Conservation (phyloP, 2,113 vertebrate genomes). For the Ptychochromis oligacanthus region DNA sequence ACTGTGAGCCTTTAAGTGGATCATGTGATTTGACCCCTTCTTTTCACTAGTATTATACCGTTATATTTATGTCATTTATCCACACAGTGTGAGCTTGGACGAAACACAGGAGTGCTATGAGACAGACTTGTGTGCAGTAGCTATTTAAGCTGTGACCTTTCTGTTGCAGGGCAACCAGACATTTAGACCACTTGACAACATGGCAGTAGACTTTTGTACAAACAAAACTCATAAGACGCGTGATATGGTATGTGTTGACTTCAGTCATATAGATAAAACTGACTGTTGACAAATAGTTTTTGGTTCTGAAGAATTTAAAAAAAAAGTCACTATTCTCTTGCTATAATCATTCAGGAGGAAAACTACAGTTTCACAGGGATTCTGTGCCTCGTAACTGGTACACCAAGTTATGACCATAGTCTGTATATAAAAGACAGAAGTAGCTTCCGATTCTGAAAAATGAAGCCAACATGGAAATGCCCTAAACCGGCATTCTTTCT, state of each 20-base stretch:
- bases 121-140: neutral
- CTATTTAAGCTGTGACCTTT: constrained; percentile 20
- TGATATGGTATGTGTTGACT: neutral
- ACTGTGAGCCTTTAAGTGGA: neutral
- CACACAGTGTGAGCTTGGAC: neutral
- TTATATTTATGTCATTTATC: constrained; percentile 2
- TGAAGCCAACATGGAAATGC: neutral
- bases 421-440: neutral
- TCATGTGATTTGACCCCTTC: neutral
- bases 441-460: neutral
- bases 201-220: constrained; percentile 12
- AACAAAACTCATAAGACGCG: constrained; percentile 5
- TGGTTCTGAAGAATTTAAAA: neutral
- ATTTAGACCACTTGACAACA: constrained; percentile 19
- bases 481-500: neutral
- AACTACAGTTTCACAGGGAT: neutral
- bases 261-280: neutral
- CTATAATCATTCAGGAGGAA: neutral
- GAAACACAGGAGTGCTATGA: neutral
- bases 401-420: neutral
- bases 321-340: neutral
- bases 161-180: neutral
- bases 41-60: neutral
- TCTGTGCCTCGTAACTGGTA: neutral
- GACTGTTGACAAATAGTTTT: neutral